Percentiles rank a stretch among this genome's conserved stretches.
Evolutionary conservation across 2,113 vertebrate species (phyloP).

Genomic region (Spermophilus dauricus): DNA sequence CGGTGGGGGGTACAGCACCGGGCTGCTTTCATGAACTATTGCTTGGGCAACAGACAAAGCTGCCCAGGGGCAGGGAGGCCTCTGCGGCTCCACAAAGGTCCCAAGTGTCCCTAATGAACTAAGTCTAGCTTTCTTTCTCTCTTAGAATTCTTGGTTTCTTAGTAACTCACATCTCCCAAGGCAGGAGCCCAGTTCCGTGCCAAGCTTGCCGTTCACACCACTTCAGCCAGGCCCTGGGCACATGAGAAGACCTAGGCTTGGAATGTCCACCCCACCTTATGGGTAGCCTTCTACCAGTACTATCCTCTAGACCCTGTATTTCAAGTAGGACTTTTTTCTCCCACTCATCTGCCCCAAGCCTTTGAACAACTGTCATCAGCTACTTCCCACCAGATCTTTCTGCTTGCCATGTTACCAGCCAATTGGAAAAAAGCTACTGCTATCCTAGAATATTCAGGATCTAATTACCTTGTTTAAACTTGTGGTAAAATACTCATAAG

Average conservation of each 20-base stretch:
- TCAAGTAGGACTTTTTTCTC: neutral
- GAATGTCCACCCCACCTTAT: neutral
- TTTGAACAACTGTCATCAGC: neutral
- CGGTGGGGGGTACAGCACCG: neutral
- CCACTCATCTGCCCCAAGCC: neutral
- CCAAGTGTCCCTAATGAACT: conserved; percentile 71
- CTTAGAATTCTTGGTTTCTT: conserved; percentile 76
- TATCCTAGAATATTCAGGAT: neutral
- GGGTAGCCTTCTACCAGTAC: neutral
- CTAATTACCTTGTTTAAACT: neutral
- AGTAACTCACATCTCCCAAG: conserved; percentile 74
- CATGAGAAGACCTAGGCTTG: conserved; percentile 32
- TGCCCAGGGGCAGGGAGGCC: conserved; percentile 48
- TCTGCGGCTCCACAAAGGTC: conserved; percentile 64
- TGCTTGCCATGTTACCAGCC: neutral
- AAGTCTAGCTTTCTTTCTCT: conserved; percentile 55
- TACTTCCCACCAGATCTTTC: neutral
- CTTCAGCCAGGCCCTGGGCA: neutral
- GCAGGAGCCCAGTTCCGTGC: conserved; percentile 66
- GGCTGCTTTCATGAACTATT: conserved; percentile 67
- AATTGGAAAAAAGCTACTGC: neutral
- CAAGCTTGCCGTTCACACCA: conserved; percentile 60
- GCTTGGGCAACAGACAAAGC: conserved; percentile 75
- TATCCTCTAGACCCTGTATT: neutral
- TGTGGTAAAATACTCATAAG: neutral